These are phyloP conservation scores for Poeciliopsis turneri DNA, from an alignment of 2,797 vertebrate genomes.

Conservation along the genomic window DNA sequence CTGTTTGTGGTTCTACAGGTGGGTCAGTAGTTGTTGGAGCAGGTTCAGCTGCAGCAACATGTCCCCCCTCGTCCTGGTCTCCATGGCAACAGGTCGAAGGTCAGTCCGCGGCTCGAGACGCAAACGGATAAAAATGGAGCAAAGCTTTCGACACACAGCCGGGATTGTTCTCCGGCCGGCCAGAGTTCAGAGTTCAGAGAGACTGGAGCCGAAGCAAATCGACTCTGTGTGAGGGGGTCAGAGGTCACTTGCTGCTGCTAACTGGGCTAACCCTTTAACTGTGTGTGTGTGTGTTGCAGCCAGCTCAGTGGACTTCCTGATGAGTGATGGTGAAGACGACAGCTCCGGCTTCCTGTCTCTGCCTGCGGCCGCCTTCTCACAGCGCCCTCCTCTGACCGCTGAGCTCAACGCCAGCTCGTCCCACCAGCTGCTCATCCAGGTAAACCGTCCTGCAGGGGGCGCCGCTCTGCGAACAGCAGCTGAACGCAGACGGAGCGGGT, in stretches of 20 bases:
- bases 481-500: too few species aligned
- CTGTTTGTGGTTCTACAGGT: background rate
- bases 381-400: conserved; percentile 73
- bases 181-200: conserved; percentile 28
- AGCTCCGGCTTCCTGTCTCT: conserved; percentile 73
- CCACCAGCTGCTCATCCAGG: conserved; percentile 80
- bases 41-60: background rate
- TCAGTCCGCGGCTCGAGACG: background rate
- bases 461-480: too few species aligned
- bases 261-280: conserved; percentile 32
- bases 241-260: conserved; percentile 58
- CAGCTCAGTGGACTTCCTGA: conserved; percentile 83
- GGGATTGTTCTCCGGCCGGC: conserved; percentile 60
- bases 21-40: background rate
- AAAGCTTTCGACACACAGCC: conserved; percentile 39
- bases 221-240: conserved; percentile 44
- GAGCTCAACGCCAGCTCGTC: conserved; percentile 68
- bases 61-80: background rate
- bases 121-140: too few species aligned
- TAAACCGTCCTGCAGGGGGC: conserved; percentile 29
- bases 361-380: conserved; percentile 70
- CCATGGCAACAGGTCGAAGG: background rate
- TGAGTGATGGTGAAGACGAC: conserved; percentile 80
- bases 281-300: conserved; percentile 50
- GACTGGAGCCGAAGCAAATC: conserved; percentile 18